Percentiles rank a stretch among this genome's conserved stretches.
These are phyloP conservation scores for Ovis aries DNA, from an alignment of 2,113 vertebrate genomes.

Conservation along the genomic window ARS-UI_Ramb_v3.0 NC_056065.1:20625001-20625500, in stretches of 20 bases:
- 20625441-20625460: not conserved
- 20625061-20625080: not conserved
- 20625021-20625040: fast-evolving
- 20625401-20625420: too few relatives aligned
- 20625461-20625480: fast-evolving
- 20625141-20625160: not conserved
- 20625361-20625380: fast-evolving
- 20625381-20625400: not conserved
- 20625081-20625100: not conserved
- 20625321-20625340: fast-evolving
- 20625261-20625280: not conserved
- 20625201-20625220: not conserved
- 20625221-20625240: not conserved
- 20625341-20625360: not conserved
- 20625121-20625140: not conserved
- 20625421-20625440: not conserved
- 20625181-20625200: not conserved
- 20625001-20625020: not conserved
- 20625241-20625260: not conserved
- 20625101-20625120: fast-evolving
- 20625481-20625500: not conserved
- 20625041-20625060: not conserved
- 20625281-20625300: not conserved
- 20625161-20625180: not conserved
- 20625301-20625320: not conserved